phyloP scores from a whole-genome alignment of 2,888 invertebrate genomes.

The Amiota mariae region DNA sequence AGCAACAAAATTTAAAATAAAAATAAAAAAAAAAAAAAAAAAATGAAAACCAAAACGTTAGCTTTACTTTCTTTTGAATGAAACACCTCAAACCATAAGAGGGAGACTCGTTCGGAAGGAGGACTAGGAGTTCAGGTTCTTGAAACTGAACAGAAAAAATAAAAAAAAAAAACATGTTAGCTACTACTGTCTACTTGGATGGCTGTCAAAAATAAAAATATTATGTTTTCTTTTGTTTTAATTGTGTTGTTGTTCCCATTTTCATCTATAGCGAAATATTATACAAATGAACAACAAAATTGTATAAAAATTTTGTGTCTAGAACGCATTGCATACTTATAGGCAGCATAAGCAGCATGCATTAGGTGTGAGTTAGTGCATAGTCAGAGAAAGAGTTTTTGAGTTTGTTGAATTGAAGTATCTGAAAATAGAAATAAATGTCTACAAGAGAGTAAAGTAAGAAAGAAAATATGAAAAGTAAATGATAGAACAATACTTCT shows the following conservation, averaged over 20 bases:
- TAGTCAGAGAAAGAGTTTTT: too few species aligned
- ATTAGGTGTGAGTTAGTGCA: too few species aligned
- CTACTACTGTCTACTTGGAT: constrained; percentile 3
- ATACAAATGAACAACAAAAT: constrained; percentile 65
- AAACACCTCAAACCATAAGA: too few species aligned
- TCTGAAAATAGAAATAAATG: constrained; percentile 52
- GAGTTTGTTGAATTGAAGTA: constrained; percentile 41
- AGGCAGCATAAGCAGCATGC: constrained; percentile 40
- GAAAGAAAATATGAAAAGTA: constrained; percentile 38
- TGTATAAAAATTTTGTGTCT: constrained; percentile 62
- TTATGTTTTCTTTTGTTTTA: constrained; percentile 61
- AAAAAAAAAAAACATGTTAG: neutral
- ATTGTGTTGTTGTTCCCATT: constrained; percentile 42
- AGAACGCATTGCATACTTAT: constrained; percentile 56
- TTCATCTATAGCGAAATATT: constrained; percentile 39
- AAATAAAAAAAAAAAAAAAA: neutral
- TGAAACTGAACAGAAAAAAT: neutral
- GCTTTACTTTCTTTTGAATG: constrained; percentile 13
- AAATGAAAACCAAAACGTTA: too few species aligned
- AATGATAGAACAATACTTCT: too few species aligned
- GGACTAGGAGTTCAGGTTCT: neutral
- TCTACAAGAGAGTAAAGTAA: constrained; percentile 39
- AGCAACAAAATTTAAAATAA: neutral
- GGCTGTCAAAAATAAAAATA: constrained; percentile 50
- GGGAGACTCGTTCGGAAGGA: too few species aligned